Evolutionary conservation across 2,888 invertebrate species (phyloP).

Genomic region (Platypus cylindrus): DNA sequence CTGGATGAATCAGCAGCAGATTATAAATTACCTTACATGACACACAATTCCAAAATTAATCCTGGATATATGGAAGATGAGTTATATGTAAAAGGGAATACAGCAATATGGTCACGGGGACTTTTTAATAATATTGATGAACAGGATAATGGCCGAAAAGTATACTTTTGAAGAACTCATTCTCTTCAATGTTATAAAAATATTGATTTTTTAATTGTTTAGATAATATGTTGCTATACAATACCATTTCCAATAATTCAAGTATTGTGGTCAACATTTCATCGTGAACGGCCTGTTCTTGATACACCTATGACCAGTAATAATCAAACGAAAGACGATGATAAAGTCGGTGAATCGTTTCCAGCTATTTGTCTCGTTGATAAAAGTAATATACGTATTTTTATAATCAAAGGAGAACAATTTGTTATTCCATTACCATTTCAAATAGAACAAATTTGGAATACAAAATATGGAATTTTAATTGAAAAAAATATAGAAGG

Average conservation of each 20-base stretch:
- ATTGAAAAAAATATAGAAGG: constrained; percentile 55
- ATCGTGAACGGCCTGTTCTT: constrained; percentile 45
- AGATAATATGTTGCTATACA: constrained; percentile 59
- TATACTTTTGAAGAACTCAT: too few relatives aligned
- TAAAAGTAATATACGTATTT: constrained; percentile 62
- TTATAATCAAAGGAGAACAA: constrained; percentile 68
- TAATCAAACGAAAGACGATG: background rate
- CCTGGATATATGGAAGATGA: constrained; percentile 62
- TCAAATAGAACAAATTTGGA: constrained; percentile 72
- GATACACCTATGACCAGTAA: constrained; percentile 27
- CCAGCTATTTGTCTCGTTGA: constrained; percentile 64
- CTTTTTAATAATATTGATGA: constrained; percentile 40
- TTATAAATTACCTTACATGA: background rate
- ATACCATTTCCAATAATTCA: constrained; percentile 72
- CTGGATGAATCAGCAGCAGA: too few relatives aligned
- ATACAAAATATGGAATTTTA: constrained; percentile 72
- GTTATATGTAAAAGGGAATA: constrained; percentile 71
- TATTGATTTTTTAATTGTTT: background rate
- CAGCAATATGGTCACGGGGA: constrained; percentile 69
- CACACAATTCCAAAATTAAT: constrained; percentile 15
- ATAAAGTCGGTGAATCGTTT: constrained; percentile 12
- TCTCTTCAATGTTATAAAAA: too few relatives aligned
- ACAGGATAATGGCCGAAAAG: constrained; percentile 39
- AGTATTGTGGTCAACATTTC: constrained; percentile 59
- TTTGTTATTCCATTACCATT: constrained; percentile 69